Base-by-base conservation (phyloP, 1,140 invertebrate species). In the Polypedilum pembai region DNA sequence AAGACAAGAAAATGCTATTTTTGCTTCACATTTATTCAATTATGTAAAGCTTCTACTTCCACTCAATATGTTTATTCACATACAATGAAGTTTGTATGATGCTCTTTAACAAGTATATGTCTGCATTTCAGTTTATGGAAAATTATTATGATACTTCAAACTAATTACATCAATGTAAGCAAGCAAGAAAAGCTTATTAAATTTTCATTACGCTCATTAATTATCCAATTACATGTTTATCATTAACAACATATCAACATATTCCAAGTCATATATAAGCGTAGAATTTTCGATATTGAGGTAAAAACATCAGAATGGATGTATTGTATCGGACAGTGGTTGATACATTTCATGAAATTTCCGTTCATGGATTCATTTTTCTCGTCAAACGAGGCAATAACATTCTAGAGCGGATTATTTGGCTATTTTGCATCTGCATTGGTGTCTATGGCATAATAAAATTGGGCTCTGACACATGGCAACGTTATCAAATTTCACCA, bases 401-500 rank as follows among this genome's bases (percentile, higher is more conserved):
- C 10, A 69, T 69, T 18, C 20, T 69, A 20, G 65, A 69, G 17
- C 17, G 84, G 21, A 76, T 84, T 73, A 76, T 86, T 12, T 87
- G 86, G 86, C 75, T 83, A 3, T 75, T 80, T 0, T 79, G 84
- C 21, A 82, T 86, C 24, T 80, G 77, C 73, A 75, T 80, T 40
- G 83, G 83, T 0, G 74, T 85, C 3, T 84, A 81, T 75, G 83
- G 82, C 74, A 82, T 84, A 41, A 78, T 80, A 1, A 85, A 83
- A 73, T 78, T 90, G 18, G 88, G 87, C 73, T 78, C 81, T 21
- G 81, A 84, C 7, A 90, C 88, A 3, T 88, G 88, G 86, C 77
- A 82, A 4, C 83, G 89, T n/a, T 90, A 89, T 77, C 85, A 87
- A 77, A 86, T 85, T 24, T 89, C 88, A 15, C 89, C 89, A 0